Evolutionary conservation across 2,888 invertebrate genomes (phyloP), one percentile per base, ranked within the genome.

Genomic region (Copidosoma aretas): DNA sequence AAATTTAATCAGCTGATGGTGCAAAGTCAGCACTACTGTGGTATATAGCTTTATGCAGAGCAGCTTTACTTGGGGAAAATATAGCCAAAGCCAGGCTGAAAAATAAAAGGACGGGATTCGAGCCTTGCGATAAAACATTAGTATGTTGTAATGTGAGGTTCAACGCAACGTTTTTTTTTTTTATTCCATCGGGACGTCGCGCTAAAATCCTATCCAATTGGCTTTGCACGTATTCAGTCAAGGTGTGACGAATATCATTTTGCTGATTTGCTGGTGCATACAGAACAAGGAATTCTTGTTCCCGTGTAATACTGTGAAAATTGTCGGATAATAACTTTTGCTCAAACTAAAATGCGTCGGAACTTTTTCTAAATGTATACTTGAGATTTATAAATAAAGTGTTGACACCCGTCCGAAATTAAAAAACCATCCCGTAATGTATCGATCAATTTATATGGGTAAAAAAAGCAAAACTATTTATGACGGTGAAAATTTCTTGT

Each of bases 351-450:
- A 49, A 43, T 32, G 58, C 60, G 65, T 53, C 46, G 17, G 54
- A 54, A 56, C 10, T 21, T 56, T 65, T 56, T 67, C 61, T 57
- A 67, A 67, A 15, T 24, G 39, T 66, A 41, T 51, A 60, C 56
- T n/a, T 15, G 22, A 54, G 4, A 63, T 32, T 52, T 51, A 19
- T 21, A 54, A 63, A 41, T 62, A 53, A 62, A 53, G n/a, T 43
- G 53, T 43, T 54, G 32, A 52, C 59, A 69, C 65, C 65, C 65
- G 65, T 69, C 62, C 65, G 59, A 51, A 65, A 60, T 39, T 24
- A 68, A 58, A 63, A 53, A 51, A 41, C 59, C 59, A 49, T 64
- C 17, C 12, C 39, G 12, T 46, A 49, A 1, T 43, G 61, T 25
- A 21, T n/a, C n/a, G n/a, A n/a, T n/a, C n/a, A 41, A 12, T 54